Conservation (phyloP, 2,888 invertebrate genomes). For the Eristalis pertinax region DNA sequence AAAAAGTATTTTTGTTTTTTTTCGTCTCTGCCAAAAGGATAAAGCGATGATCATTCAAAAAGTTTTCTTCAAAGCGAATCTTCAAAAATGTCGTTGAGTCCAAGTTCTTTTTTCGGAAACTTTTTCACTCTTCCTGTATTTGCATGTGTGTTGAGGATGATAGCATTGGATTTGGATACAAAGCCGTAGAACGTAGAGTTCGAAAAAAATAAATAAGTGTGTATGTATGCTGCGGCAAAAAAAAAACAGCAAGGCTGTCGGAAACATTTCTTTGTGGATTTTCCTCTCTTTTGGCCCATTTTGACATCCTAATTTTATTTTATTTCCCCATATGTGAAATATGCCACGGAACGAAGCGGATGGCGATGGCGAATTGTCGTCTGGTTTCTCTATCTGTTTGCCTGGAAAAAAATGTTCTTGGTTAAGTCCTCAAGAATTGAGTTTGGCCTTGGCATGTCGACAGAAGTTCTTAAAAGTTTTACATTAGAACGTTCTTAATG, state of each 20-base stretch:
- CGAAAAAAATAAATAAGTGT: background rate
- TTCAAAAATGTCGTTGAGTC: conserved; percentile 42
- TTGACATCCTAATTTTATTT: conserved; percentile 49
- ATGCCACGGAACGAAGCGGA: conserved; percentile 29
- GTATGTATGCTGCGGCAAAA: background rate
- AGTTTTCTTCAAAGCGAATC: conserved; percentile 38
- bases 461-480: conserved; percentile 8
- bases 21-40: conserved; percentile 11
- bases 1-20: conserved; percentile 7
- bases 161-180: conserved; percentile 18
- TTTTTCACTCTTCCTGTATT: conserved; percentile 7
- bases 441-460: conserved; percentile 10
- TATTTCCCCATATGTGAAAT: conserved; percentile 28
- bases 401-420: background rate
- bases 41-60: conserved; percentile 45
- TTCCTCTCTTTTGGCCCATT: conserved; percentile 25
- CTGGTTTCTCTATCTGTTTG: background rate
- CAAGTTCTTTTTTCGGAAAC: conserved; percentile 15
- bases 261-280: conserved; percentile 45
- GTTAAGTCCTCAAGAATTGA: background rate
- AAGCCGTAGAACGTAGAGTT: background rate
- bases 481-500: background rate
- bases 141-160: conserved; percentile 16
- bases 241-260: conserved; percentile 11
- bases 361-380: conserved; percentile 22